phyloP scores from a whole-genome alignment of 2,888 invertebrate species.

The Acleris cristana region DNA sequence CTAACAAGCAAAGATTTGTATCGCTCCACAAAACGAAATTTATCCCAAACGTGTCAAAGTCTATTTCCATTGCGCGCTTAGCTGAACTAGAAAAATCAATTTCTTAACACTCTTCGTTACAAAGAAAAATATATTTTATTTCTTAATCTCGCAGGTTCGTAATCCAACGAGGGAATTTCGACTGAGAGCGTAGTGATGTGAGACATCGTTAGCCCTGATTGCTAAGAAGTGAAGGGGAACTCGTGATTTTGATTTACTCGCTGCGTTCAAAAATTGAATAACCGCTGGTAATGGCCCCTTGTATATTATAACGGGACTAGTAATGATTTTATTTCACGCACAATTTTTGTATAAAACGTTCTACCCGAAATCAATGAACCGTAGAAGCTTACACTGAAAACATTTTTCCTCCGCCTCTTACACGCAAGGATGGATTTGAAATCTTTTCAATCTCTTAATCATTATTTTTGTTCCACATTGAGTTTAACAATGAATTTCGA shows the following conservation, averaged over 20 bases:
- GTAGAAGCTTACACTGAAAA: too few species aligned
- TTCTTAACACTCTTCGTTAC: constrained; percentile 11
- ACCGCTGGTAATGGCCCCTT: constrained; percentile 40
- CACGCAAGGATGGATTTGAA: too few species aligned
- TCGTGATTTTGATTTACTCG: constrained; percentile 39
- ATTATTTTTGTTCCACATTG: too few species aligned
- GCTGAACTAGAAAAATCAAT: constrained; percentile 29
- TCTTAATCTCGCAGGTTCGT: constrained; percentile 25
- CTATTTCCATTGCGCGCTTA: constrained; percentile 27
- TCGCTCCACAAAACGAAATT: constrained; percentile 27
- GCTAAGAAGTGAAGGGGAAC: constrained; percentile 47
- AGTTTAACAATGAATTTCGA: too few species aligned
- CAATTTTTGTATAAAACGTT: constrained; percentile 26
- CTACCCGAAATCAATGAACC: background rate
- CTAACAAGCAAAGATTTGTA: background rate
- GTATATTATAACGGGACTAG: constrained; percentile 32
- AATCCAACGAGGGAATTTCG: constrained; percentile 17
- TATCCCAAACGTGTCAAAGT: constrained; percentile 31
- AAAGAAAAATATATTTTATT: constrained; percentile 35
- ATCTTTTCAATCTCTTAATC: too few species aligned
- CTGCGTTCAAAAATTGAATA: constrained; percentile 42
- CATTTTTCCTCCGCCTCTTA: too few species aligned
- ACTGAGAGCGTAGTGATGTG: constrained; percentile 38
- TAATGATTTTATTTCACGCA: constrained; percentile 39
- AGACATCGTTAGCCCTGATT: constrained; percentile 48